Evolutionary conservation across 2,888 invertebrate genomes (phyloP).

Genomic region (Habroteleia sp.): DNA sequence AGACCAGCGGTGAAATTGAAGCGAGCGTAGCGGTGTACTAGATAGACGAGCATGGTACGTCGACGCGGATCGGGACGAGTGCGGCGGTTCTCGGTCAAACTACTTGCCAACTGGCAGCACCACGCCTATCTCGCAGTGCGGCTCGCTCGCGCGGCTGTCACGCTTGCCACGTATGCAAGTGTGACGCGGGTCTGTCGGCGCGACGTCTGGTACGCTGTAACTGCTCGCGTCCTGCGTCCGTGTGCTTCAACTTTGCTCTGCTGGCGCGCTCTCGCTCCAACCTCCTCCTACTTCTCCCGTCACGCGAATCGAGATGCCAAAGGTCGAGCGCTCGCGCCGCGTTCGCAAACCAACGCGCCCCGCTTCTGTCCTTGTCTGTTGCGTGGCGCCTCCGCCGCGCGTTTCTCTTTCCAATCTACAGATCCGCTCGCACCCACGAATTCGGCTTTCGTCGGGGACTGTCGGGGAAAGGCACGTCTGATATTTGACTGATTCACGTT

Average conservation of each 20-base stretch:
- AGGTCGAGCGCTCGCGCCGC: slow-evolving; percentile 1
- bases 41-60: background rate
- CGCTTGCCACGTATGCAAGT: slow-evolving; percentile 40
- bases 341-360: too few species aligned
- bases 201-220: background rate
- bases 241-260: background rate
- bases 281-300: too few species aligned
- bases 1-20: background rate
- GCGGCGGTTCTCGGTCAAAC: background rate
- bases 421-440: too few species aligned
- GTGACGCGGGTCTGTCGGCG: slow-evolving; percentile 11
- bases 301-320: slow-evolving; percentile 4
- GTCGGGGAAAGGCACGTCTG: too few species aligned
- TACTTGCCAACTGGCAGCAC: slow-evolving; percentile 1
- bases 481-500: too few species aligned
- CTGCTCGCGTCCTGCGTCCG: background rate
- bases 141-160: slow-evolving; percentile 14
- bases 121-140: too few species aligned
- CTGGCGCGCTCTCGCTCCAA: background rate
- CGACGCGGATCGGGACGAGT: background rate
- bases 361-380: too few species aligned
- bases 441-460: too few species aligned
- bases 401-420: too few species aligned
- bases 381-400: too few species aligned
- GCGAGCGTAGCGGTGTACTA: background rate